phyloP scores from a whole-genome alignment of 2,113 vertebrate species.

The Leptosomus discolor region DNA sequence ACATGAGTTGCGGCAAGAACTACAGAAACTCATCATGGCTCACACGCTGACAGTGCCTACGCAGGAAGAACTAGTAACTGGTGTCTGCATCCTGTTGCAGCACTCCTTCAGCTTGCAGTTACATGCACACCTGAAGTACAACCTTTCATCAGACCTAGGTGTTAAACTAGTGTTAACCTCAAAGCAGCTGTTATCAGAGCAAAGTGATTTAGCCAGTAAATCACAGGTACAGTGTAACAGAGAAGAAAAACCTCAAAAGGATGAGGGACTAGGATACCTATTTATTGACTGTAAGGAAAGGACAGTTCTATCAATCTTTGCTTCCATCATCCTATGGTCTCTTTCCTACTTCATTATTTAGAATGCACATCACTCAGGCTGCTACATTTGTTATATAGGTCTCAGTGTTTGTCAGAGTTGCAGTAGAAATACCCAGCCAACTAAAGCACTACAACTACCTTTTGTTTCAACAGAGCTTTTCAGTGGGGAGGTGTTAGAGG shows the following conservation, averaged over 20 bases:
- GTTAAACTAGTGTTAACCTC: too few relatives aligned
- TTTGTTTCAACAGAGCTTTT: background rate
- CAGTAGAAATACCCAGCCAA: background rate
- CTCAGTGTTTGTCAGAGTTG: background rate
- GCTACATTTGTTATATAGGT: background rate
- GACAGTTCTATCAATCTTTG: background rate
- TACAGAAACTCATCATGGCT: conserved; percentile 24
- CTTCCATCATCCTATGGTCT: background rate
- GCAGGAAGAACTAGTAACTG: conserved; percentile 44
- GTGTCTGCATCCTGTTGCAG: conserved; percentile 56
- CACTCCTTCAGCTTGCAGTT: conserved; percentile 47
- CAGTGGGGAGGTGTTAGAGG: background rate
- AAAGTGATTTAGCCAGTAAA: background rate
- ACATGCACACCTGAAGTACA: background rate
- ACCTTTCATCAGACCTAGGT: too few relatives aligned
- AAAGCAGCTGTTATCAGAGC: conserved; percentile 58
- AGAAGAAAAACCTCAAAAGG: background rate
- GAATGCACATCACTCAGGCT: background rate
- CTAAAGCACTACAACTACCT: background rate
- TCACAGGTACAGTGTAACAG: background rate
- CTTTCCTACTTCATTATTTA: background rate
- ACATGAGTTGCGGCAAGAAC: background rate
- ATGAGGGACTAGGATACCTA: background rate
- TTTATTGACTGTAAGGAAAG: background rate
- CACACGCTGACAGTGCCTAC: background rate